Base-by-base conservation (phyloP, 2,797 vertebrate genomes). In the Hirundo rustica region DNA sequence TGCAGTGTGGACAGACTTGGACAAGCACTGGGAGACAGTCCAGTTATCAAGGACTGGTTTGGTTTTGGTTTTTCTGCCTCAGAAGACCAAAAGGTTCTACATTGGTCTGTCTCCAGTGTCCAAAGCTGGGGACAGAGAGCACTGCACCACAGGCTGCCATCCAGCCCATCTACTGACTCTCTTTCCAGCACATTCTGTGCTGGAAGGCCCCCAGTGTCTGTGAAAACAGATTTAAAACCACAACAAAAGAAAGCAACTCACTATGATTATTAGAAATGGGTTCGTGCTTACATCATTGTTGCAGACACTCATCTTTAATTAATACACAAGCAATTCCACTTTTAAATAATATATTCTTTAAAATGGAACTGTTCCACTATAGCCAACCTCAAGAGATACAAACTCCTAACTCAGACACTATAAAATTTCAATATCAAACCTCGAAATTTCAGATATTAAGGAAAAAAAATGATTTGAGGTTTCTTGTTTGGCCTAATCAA, bases 311-410 rank as follows among this genome's bases (percentile, higher is more conserved):
- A 96, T 96, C 78, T 94, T 92, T 94, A 93, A 95, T 93, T 85
- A 88, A 93, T 62, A 78, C 22, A 73, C 22, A 88, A 94, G 80
- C 16, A 32, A 68, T 86, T 62, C 40, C 5, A 21, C 70, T 88
- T 95, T 73, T 95, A 88, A 96, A 96, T 94, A 96, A 95, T 95
- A 62, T 26, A 95, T 95, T 73, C 15, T 81, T 92, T 78, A 38
- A 93, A 95, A 94, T 92, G 51, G 70, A 90, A 78, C 15, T 15
- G 5, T 86, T 96, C 70, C 38, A 48, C 79, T 66, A 48, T 13
- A 88, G 40, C 25, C 32, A 86, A 1, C 36, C 66, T 60, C 92
- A 62, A 53, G 51, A 84, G 73, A 81, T 25, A 21, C 20, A 61
- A 75, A 78, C 48, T 78, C 73, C n/a, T 58, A 21, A 65, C 30